Evolutionary conservation across 2,888 invertebrate species (phyloP).

Genomic region (Petrolisthes cinctipes): DNA sequence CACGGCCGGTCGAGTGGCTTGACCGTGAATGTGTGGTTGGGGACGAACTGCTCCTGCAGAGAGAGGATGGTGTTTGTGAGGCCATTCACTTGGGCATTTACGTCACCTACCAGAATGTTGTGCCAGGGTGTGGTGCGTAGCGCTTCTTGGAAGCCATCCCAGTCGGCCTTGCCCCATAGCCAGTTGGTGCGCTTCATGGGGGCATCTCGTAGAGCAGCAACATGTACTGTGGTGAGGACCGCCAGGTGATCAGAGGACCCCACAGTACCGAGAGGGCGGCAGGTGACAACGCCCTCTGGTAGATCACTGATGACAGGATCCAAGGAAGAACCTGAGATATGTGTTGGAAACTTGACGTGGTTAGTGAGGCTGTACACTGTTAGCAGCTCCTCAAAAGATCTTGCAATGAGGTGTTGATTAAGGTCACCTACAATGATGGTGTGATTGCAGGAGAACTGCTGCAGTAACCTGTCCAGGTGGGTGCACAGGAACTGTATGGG

Average conservation of each 20-base stretch:
- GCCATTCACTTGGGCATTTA: too few relatives aligned
- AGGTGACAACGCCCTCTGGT: slow-evolving; percentile 3
- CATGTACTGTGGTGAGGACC: background rate
- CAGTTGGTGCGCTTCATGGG: slow-evolving; percentile 6
- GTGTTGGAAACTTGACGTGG: too few relatives aligned
- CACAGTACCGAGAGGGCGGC: background rate
- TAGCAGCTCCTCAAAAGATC: too few relatives aligned
- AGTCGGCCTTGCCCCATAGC: background rate
- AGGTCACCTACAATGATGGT: background rate
- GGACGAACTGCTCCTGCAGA: background rate
- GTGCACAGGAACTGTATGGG: background rate
- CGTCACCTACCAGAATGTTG: too few relatives aligned
- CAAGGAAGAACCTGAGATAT: too few relatives aligned
- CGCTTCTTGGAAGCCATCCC: background rate
- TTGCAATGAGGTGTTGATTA: background rate
- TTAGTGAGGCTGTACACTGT: too few relatives aligned
- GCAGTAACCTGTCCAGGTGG: background rate
- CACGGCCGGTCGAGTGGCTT: too few relatives aligned
- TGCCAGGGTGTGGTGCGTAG: too few relatives aligned
- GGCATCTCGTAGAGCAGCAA: background rate
- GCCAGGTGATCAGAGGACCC: background rate
- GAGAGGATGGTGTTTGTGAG: background rate
- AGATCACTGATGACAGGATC: background rate
- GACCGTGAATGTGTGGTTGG: too few relatives aligned
- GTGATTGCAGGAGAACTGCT: background rate